These are phyloP conservation scores for Pipistrellus pipistrellus DNA, from an alignment of 2,797 vertebrate genomes.

Conservation along the genomic window DNA sequence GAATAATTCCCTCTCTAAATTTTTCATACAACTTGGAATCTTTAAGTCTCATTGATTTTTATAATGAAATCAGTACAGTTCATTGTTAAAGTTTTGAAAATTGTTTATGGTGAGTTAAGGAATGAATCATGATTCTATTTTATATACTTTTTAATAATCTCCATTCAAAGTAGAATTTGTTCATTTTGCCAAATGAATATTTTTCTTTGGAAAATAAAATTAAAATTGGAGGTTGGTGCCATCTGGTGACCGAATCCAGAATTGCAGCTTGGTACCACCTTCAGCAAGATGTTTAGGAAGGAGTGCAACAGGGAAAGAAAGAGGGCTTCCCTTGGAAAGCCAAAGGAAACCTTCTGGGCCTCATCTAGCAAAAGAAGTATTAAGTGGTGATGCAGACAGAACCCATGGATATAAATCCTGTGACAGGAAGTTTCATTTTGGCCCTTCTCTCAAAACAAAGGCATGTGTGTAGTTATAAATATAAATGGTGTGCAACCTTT, in stretches of 20 bases:
- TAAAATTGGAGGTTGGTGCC: constrained; percentile 8
- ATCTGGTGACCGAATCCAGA: constrained; percentile 63
- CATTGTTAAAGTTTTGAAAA: constrained; percentile 33
- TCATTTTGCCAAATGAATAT: not conserved
- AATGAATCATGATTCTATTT: constrained; percentile 34
- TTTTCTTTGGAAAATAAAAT: not conserved
- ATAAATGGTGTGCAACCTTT: constrained; percentile 16
- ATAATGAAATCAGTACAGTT: not conserved
- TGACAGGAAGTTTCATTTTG: constrained; percentile 28
- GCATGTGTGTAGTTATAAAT: not conserved
- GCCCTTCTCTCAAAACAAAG: not conserved
- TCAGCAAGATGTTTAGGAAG: not conserved
- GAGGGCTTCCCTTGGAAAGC: not conserved
- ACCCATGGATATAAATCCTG: not conserved
- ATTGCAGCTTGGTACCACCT: constrained; percentile 33
- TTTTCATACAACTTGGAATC: not conserved
- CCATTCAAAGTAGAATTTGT: constrained; percentile 36
- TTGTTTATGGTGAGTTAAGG: not conserved
- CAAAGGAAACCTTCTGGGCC: not conserved
- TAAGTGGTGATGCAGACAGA: not conserved
- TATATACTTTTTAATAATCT: not conserved
- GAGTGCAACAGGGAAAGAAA: not conserved
- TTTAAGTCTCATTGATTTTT: constrained; percentile 19
- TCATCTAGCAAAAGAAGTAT: not conserved
- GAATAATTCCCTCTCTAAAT: not conserved